These are phyloP conservation scores for Branchipolynoe longqiensis DNA, from an alignment of 2,888 invertebrate genomes.

Conservation along the genomic window DNA sequence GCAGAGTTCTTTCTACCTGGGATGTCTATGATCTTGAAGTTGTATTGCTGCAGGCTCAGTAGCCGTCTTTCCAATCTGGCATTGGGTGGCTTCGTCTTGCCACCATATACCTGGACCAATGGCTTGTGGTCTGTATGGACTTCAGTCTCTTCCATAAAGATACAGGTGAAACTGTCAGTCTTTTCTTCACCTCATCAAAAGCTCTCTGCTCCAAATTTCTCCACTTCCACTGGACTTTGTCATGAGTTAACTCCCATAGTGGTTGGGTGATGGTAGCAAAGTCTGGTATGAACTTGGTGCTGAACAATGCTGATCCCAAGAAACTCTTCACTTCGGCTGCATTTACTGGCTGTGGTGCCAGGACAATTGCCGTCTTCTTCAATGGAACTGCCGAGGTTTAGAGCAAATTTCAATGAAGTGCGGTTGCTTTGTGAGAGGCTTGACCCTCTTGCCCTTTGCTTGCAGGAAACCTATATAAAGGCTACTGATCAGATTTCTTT, in stretches of 20 bases:
- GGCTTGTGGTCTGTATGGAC: constrained; percentile 63
- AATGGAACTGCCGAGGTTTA: no score
- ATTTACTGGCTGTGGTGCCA: constrained; percentile 70
- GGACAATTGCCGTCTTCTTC: no score
- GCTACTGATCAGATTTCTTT: no score
- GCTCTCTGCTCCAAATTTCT: not conserved
- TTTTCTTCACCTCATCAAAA: constrained; percentile 45
- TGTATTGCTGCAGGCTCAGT: constrained; percentile 67
- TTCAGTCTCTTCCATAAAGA: constrained; percentile 62
- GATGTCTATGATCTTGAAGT: constrained; percentile 63
- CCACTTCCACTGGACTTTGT: constrained; percentile 29
- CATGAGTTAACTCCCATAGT: constrained; percentile 24
- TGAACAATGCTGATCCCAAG: constrained; percentile 67
- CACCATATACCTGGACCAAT: constrained; percentile 61
- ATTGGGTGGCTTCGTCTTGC: constrained; percentile 65
- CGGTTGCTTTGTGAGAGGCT: no score
- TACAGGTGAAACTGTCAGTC: constrained; percentile 58
- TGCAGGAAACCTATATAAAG: no score
- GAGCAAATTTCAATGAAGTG: no score
- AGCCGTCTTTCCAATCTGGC: constrained; percentile 71
- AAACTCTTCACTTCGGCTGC: constrained; percentile 68
- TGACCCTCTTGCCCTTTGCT: no score
- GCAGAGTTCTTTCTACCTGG: constrained; percentile 67
- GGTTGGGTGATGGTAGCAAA: constrained; percentile 34
- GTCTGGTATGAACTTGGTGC: constrained; percentile 14